These are phyloP conservation scores for Anastatus disparis DNA, from an alignment of 1,140 invertebrate species.

Conservation along the genomic window DNA sequence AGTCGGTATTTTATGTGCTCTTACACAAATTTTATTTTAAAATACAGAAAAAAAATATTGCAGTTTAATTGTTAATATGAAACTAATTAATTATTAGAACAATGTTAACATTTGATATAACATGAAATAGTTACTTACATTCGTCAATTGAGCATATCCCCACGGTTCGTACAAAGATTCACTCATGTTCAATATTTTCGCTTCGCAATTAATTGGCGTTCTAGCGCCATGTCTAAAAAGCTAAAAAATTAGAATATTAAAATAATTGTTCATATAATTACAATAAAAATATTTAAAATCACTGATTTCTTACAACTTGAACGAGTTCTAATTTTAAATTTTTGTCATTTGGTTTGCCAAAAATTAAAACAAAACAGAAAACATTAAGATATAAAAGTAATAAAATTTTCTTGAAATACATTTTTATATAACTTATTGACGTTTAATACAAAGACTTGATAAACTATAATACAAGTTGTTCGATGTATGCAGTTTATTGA, in stretches of 20 bases:
- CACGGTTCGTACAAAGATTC: constrained; percentile 59
- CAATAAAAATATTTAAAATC: background rate
- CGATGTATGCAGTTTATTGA: too few species aligned
- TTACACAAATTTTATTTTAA: too few species aligned
- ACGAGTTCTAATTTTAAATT: background rate
- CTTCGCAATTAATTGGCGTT: constrained; percentile 64
- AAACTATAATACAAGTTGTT: too few species aligned
- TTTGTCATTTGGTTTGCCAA: background rate
- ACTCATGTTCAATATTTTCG: constrained; percentile 62
- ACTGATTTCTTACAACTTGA: constrained; percentile 16
- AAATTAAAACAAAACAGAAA: background rate
- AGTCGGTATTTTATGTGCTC: too few species aligned
- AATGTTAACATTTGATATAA: too few species aligned
- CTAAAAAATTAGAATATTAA: constrained; percentile 47
- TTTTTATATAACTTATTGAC: too few species aligned
- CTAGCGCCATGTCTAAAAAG: constrained; percentile 70
- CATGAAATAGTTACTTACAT: constrained; percentile 67
- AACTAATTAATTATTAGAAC: too few species aligned
- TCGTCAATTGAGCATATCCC: constrained; percentile 67
- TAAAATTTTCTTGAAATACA: too few species aligned
- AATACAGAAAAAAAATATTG: too few species aligned
- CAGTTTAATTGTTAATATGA: too few species aligned
- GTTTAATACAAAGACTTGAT: too few species aligned
- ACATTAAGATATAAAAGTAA: background rate
- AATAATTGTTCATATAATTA: background rate